A percentile compares a stretch with the other conserved stretches of the same genome.
These are phyloP conservation scores for Paramormyrops hopkinsi DNA, from an alignment of 2,797 vertebrate species.

Conservation along the genomic window DNA sequence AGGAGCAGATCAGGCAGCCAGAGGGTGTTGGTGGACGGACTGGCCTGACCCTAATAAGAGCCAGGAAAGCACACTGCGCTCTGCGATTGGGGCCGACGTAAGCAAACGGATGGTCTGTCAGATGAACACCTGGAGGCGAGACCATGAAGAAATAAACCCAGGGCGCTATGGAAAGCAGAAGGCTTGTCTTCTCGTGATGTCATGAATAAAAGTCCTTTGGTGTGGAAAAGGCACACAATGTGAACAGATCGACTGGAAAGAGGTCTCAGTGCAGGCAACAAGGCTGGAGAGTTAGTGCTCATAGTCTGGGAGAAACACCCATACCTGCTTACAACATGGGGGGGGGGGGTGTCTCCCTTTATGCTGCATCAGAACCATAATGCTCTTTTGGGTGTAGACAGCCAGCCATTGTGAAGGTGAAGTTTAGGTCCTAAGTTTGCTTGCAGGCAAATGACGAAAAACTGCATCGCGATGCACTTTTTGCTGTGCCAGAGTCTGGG, in stretches of 20 bases:
- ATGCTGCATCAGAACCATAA: neutral
- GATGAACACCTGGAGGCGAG: conserved; percentile 30
- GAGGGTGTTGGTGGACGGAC: neutral
- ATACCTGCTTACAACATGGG: neutral
- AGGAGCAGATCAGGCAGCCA: neutral
- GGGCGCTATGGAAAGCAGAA: conserved; percentile 38
- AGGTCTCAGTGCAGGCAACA: neutral
- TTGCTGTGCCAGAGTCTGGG: neutral
- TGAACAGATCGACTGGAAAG: neutral
- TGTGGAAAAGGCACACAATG: neutral
- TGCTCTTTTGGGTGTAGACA: neutral
- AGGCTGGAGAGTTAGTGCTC: neutral
- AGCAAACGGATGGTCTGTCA: conserved; percentile 24
- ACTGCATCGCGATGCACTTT: neutral
- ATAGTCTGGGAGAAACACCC: neutral
- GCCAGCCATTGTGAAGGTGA: neutral
- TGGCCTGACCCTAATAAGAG: neutral
- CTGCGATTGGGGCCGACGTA: conserved; percentile 15
- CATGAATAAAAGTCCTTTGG: conserved; percentile 38
- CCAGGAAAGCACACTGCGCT: neutral
- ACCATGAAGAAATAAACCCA: conserved; percentile 37
- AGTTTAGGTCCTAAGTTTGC: conserved; percentile 7
- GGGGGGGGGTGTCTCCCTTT: neutral
- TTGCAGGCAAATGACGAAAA: neutral
- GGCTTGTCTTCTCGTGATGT: conserved; percentile 32